phyloP scores from a whole-genome alignment of 2,113 vertebrate species.

The Mystacornis crossleyi region DNA sequence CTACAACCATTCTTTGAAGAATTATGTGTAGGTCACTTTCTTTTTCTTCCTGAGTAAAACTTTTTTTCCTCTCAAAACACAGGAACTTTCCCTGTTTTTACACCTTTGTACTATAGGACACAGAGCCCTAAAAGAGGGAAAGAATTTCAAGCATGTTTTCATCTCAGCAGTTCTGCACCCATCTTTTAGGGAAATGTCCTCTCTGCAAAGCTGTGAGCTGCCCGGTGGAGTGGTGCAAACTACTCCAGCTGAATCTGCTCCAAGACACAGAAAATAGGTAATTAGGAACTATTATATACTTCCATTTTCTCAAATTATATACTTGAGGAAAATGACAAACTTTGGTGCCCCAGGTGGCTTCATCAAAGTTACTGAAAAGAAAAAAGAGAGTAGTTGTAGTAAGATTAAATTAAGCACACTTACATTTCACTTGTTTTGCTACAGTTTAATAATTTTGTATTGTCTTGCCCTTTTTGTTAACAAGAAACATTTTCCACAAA shows the following conservation, averaged over 20 bases:
- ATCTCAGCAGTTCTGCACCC: not conserved
- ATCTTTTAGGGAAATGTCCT: not conserved
- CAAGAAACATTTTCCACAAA: not conserved
- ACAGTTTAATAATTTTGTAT: not conserved
- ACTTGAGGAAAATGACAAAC: not conserved
- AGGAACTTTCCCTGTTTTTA: not conserved
- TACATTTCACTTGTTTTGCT: not conserved
- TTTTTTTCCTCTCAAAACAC: not conserved
- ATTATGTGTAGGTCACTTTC: not conserved
- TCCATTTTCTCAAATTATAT: not conserved
- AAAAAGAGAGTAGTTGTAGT: not conserved
- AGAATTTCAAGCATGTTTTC: not conserved
- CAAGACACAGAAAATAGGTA: not conserved
- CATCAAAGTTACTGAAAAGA: not conserved
- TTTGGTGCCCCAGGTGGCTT: not conserved
- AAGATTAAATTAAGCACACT: not conserved
- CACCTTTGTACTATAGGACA: not conserved
- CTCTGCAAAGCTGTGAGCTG: not conserved
- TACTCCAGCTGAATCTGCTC: not conserved
- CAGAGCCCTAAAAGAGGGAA: not conserved
- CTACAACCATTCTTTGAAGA: not conserved
- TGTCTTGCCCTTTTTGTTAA: not conserved
- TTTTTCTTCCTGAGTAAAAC: not conserved
- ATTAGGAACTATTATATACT: not conserved
- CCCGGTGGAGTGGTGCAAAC: not conserved